Evolutionary conservation across 1,140 invertebrate genomes (phyloP).

Genomic region (Conus ventricosus): DNA sequence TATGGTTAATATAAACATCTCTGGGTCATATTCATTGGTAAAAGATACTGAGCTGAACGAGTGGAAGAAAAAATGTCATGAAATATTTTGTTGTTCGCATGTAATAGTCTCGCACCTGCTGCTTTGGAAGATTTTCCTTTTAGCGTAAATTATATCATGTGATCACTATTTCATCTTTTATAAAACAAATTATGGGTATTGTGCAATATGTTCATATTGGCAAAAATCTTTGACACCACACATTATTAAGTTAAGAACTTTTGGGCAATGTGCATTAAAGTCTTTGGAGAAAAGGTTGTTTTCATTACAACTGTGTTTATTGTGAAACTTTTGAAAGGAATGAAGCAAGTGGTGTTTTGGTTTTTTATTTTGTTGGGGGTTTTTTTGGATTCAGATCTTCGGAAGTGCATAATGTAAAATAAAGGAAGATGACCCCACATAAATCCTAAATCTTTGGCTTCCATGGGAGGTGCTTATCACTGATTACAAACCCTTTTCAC

Average conservation of each 20-base stretch:
- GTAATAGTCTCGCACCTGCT: not conserved
- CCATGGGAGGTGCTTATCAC: no score
- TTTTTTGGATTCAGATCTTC: no score
- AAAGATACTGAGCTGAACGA: not conserved
- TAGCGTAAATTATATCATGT: not conserved
- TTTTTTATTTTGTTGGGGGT: no score
- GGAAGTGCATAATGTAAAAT: no score
- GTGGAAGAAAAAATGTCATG: not conserved
- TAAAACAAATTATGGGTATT: not conserved
- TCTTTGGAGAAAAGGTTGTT: not conserved
- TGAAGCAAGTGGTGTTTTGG: no score
- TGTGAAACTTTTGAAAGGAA: no score
- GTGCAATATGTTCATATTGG: not conserved
- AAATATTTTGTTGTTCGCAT: not conserved
- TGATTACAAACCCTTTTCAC: no score
- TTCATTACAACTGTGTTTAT: no score
- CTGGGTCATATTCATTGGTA: not conserved
- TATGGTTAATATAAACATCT: no score
- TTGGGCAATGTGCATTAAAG: not conserved
- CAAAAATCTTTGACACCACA: not conserved
- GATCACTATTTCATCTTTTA: slow-evolving; percentile 1
- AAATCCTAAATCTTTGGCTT: no score
- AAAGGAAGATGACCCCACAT: no score
- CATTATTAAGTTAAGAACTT: not conserved
- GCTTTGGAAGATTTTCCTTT: not conserved